Conservation (phyloP, 1,140 invertebrate genomes). For the Scaptomyza hsui region DNA sequence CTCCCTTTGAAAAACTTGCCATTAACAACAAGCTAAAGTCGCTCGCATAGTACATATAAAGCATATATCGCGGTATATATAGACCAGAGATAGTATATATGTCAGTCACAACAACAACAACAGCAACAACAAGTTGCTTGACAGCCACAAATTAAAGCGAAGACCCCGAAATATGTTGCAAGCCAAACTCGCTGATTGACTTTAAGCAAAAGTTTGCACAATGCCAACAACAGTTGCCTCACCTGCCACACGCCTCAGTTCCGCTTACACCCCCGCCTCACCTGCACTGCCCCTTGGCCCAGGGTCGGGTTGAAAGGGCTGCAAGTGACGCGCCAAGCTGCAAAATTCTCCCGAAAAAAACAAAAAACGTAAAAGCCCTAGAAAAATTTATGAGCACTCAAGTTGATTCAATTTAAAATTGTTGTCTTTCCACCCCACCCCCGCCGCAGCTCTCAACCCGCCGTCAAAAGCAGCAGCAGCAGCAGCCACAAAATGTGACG, state of each 20-base stretch:
- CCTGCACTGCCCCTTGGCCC: neutral
- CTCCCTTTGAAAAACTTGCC: conserved; percentile 66
- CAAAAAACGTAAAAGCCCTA: conserved; percentile 32
- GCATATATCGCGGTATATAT: conserved; percentile 5
- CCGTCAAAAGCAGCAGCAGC: conserved; percentile 2
- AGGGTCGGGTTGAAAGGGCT: conserved; percentile 40
- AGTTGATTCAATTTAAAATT: conserved; percentile 78
- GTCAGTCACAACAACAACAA: conserved; percentile 27
- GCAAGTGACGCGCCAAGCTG: conserved; percentile 62
- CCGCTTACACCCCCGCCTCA: neutral
- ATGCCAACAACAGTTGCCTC: conserved; percentile 47
- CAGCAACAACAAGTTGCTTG: conserved; percentile 33
- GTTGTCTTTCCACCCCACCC: conserved; percentile 7
- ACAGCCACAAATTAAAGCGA: conserved; percentile 40
- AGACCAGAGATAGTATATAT: conserved; percentile 2
- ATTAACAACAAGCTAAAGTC: conserved; percentile 64
- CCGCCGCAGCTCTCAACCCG: neutral
- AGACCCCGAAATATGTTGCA: conserved; percentile 25
- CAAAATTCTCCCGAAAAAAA: conserved; percentile 35
- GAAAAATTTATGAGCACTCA: conserved; percentile 78
- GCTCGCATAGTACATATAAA: conserved; percentile 24
- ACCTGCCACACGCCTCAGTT: neutral
- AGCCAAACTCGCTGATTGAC: conserved; percentile 48
- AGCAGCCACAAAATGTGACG: conserved; percentile 60
- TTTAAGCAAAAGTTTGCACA: conserved; percentile 61